These are phyloP conservation scores for Mimumesa dahlbomi DNA, from an alignment of 2,888 invertebrate species.

Conservation along the genomic window DNA sequence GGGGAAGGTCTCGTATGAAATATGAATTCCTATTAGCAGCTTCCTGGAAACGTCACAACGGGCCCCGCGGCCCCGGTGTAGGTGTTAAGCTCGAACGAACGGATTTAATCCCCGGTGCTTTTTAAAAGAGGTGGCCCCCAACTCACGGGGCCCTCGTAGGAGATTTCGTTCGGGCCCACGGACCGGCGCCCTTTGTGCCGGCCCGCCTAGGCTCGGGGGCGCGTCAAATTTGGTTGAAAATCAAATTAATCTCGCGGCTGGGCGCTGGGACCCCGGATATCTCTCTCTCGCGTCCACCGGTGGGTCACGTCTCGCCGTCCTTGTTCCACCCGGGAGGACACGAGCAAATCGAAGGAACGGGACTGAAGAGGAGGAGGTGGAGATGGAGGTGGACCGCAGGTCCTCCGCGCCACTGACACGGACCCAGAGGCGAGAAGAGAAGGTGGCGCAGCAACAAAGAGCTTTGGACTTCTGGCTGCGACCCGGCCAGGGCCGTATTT, in stretches of 20 bases:
- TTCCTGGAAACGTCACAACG: slow-evolving; percentile 47
- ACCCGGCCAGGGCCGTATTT: slow-evolving; percentile 68
- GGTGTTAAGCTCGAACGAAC: slow-evolving; percentile 51
- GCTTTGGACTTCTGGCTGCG: slow-evolving; percentile 75
- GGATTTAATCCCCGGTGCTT: slow-evolving; percentile 49
- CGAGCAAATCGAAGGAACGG: slow-evolving; percentile 74
- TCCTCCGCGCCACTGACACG: slow-evolving; percentile 69
- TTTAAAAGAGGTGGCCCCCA: slow-evolving; percentile 49
- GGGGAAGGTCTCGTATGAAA: slow-evolving; percentile 31
- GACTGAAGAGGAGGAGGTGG: slow-evolving; percentile 57
- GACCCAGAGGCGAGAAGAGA: slow-evolving; percentile 76
- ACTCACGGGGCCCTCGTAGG: slow-evolving; percentile 31
- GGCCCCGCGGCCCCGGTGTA: slow-evolving; percentile 9
- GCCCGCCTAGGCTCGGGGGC: slow-evolving; percentile 68
- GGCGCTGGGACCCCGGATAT: slow-evolving; percentile 64
- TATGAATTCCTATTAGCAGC: slow-evolving; percentile 46
- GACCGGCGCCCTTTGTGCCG: slow-evolving; percentile 69
- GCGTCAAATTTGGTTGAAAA: slow-evolving; percentile 78
- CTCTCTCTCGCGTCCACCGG: slow-evolving; percentile 28
- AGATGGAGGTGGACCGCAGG: slow-evolving; percentile 65
- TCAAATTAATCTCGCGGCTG: slow-evolving; percentile 78
- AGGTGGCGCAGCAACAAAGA: slow-evolving; percentile 78
- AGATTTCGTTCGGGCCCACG: slow-evolving; percentile 48
- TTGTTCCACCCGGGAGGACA: slow-evolving; percentile 58
- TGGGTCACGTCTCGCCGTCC: slow-evolving; percentile 8